Evolutionary conservation across 2,888 invertebrate genomes (phyloP).

Genomic region (Chelonus formosanus): DNA sequence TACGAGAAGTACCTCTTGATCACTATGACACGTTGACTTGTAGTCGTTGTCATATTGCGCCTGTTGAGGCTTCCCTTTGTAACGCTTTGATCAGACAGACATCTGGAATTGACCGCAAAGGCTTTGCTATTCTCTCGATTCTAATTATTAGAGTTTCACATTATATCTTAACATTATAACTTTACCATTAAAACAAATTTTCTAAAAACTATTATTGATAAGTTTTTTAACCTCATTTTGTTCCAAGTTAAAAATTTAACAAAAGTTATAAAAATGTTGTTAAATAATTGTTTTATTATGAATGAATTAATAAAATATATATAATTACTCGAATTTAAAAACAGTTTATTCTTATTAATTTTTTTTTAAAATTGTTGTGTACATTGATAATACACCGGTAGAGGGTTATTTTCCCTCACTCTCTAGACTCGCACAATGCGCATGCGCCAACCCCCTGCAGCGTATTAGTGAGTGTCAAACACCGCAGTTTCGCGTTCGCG

Average conservation of each 20-base stretch:
- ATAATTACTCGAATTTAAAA: no score
- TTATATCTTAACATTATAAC: no score
- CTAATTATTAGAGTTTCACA: no score
- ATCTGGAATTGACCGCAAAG: constrained; percentile 14
- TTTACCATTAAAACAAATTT: no score
- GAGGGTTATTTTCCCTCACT: neutral
- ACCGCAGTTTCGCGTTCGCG: constrained; percentile 42
- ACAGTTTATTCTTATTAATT: no score
- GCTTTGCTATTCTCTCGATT: neutral
- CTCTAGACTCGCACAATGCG: neutral
- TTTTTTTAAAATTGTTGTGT: no score
- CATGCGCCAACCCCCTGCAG: constrained; percentile 8
- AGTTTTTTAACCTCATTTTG: no score
- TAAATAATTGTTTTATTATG: no score
- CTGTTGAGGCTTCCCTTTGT: constrained; percentile 4
- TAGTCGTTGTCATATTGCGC: constrained; percentile 12
- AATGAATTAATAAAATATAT: no score
- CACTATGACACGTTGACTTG: constrained; percentile 20
- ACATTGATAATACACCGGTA: neutral
- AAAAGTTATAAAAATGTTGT: no score
- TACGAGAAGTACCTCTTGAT: constrained; percentile 14
- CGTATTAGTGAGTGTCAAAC: constrained; percentile 4
- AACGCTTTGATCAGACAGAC: constrained; percentile 6
- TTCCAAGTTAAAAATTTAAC: no score
- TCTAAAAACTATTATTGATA: no score